phyloP scores from a whole-genome alignment of 2,888 invertebrate genomes.

The Eumerus sabulonum region DNA sequence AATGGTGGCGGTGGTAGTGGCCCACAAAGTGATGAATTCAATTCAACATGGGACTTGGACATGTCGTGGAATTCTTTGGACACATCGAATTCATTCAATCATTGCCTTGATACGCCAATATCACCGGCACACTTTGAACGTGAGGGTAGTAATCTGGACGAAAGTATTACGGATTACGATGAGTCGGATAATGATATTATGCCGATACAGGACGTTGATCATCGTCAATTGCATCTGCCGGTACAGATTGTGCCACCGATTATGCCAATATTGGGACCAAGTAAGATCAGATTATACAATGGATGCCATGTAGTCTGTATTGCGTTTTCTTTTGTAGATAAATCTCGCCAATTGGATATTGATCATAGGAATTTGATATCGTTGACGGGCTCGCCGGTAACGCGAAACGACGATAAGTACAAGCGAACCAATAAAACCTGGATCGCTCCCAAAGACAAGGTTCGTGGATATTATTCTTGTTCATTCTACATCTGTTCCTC shows the following conservation, averaged over 20 bases:
- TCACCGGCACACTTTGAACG: conserved; percentile 85
- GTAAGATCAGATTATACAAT: conserved; percentile 5
- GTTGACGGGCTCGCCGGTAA: conserved; percentile 85
- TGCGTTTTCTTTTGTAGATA: conserved; percentile 70
- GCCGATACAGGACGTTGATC: conserved; percentile 81
- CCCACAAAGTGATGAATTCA: conserved; percentile 74
- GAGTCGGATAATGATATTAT: conserved; percentile 80
- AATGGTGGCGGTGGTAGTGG: conserved; percentile 49
- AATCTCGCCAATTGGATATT: conserved; percentile 82
- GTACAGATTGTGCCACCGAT: conserved; percentile 77
- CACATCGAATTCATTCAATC: conserved; percentile 76
- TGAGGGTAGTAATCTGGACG: conserved; percentile 79
- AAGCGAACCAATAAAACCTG: conserved; percentile 70
- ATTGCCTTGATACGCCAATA: conserved; percentile 82
- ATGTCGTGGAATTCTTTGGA: conserved; percentile 78
- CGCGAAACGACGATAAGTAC: conserved; percentile 66
- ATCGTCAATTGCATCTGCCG: conserved; percentile 81
- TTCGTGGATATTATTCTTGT: conserved; percentile 17
- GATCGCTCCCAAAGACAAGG: conserved; percentile 69
- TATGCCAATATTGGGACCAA: conserved; percentile 30
- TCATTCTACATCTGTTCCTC: not conserved
- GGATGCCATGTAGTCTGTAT: not conserved
- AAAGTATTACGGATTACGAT: conserved; percentile 82
- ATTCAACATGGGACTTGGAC: conserved; percentile 79
- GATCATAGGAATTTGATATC: conserved; percentile 92